phyloP scores from a whole-genome alignment of 2,797 vertebrate species.

The Sciurus carolinensis region DNA sequence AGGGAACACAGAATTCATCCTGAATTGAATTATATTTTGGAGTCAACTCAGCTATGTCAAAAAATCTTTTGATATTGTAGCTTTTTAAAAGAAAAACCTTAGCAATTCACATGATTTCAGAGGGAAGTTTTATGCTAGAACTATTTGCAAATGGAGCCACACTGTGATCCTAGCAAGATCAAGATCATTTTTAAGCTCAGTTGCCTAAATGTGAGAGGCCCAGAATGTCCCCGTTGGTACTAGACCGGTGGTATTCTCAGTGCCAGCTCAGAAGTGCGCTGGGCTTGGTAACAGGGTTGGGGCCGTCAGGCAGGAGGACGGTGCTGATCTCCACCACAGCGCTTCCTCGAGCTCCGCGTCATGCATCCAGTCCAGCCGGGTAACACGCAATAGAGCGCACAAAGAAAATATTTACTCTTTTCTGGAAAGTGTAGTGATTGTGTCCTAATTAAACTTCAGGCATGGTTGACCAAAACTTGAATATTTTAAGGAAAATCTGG shows the following conservation, averaged over 20 bases:
- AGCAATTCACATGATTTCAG: background rate
- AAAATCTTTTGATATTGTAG: background rate
- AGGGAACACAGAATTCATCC: background rate
- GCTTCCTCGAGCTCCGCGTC: too few relatives aligned
- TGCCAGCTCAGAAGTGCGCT: background rate
- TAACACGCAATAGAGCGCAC: fast-evolving
- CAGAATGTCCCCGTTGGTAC: background rate
- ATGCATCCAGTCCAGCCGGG: background rate
- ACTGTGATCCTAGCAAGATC: background rate
- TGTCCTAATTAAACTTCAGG: slow-evolving; percentile 38
- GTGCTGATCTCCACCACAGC: too few relatives aligned
- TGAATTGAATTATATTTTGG: background rate
- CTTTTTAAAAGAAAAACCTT: background rate
- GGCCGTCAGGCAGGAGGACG: background rate
- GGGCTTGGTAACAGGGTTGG: too few relatives aligned
- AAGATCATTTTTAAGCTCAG: background rate
- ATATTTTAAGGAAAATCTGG: background rate
- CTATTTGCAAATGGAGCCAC: background rate
- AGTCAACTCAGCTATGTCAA: background rate
- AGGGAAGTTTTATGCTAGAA: background rate
- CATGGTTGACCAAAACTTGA: background rate
- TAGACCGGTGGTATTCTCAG: background rate
- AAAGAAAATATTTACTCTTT: background rate
- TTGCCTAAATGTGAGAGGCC: background rate
- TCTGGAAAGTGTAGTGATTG: background rate